A percentile compares a stretch with the other conserved stretches of the same genome.
Conservation (phyloP, 1,140 invertebrate species). For the Frieseomelitta varia region DNA sequence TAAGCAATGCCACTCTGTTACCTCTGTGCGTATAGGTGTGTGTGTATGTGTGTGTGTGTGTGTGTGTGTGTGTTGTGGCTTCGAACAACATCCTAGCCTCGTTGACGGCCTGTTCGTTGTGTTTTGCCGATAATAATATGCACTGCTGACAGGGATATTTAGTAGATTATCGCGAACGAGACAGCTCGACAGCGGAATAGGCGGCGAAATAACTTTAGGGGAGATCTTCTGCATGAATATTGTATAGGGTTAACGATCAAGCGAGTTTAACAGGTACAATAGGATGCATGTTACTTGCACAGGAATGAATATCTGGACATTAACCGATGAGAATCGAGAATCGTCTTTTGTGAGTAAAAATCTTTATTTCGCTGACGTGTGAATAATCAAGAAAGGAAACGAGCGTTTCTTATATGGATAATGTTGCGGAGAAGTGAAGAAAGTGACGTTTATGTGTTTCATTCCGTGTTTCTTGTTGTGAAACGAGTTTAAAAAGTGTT, state of each 20-base stretch:
- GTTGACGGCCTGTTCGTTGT: conserved; percentile 13
- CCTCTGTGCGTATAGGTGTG: neutral
- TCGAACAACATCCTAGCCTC: neutral
- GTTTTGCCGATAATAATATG: conserved; percentile 19
- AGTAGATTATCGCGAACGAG: conserved; percentile 19
- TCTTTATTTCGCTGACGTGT: no score
- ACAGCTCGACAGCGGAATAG: conserved; percentile 4
- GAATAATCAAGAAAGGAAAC: neutral
- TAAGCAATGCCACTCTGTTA: neutral
- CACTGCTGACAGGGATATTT: conserved; percentile 18
- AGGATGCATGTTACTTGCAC: neutral
- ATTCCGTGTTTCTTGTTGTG: no score
- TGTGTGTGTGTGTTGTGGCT: neutral
- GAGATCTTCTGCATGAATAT: conserved; percentile 23
- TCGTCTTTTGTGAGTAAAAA: no score
- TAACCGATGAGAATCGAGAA: neutral
- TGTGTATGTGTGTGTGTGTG: no score
- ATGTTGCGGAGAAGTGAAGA: neutral
- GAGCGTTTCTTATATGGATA: neutral
- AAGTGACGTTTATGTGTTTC: no score
- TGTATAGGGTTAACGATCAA: conserved; percentile 6
- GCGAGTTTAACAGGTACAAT: conserved; percentile 9
- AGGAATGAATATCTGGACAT: neutral
- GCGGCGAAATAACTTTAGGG: neutral
- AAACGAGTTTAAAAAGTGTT: no score